phyloP scores from a whole-genome alignment of 2,113 vertebrate genomes.

The Trematocara macrostoma region DNA sequence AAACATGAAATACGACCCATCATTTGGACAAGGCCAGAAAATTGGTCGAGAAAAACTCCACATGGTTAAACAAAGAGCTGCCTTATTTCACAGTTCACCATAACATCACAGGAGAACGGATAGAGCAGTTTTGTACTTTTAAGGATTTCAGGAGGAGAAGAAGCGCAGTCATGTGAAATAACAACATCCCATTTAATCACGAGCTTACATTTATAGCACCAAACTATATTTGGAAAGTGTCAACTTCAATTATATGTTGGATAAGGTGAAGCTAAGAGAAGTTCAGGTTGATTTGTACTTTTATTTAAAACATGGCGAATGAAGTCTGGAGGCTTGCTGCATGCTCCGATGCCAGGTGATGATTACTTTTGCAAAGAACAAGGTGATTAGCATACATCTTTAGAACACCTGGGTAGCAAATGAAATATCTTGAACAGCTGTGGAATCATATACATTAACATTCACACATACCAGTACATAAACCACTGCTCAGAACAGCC shows the following conservation, averaged over 20 bases:
- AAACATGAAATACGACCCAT: not conserved
- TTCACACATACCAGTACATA: not conserved
- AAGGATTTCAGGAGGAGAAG: not conserved
- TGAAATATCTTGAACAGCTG: not conserved
- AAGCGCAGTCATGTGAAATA: not conserved
- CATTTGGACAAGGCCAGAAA: not conserved
- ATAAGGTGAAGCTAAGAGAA: not conserved
- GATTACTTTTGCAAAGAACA: not conserved
- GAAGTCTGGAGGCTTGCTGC: not conserved
- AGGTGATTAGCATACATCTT: constrained; percentile 18
- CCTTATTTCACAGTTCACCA: not conserved
- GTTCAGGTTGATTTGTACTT: not conserved
- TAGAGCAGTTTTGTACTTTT: not conserved
- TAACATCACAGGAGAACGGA: not conserved
- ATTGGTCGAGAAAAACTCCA: not conserved
- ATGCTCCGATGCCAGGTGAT: not conserved
- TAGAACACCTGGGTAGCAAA: not conserved
- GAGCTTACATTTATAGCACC: not conserved
- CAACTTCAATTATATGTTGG: not conserved
- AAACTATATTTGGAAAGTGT: not conserved
- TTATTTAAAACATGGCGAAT: constrained; percentile 1
- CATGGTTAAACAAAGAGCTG: not conserved
- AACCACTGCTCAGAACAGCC: not conserved
- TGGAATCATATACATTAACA: not conserved
- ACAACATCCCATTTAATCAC: not conserved